Conservation (phyloP, 1,140 invertebrate species). For the Zaprionus davidi region DNA sequence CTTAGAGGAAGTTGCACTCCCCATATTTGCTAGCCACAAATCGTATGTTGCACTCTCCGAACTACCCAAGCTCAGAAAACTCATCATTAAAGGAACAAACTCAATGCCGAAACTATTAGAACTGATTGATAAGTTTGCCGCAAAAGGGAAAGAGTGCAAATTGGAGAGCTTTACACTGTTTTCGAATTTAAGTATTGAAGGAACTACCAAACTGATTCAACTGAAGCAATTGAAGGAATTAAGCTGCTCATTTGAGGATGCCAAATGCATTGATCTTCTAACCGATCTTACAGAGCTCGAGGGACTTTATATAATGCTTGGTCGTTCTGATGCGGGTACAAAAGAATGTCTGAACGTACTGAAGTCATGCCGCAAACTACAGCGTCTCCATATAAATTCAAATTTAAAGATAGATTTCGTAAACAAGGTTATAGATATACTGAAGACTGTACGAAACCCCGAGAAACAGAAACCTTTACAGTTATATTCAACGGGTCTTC, state of each 20-base stretch:
- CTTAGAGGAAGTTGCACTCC: background rate
- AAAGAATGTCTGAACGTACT: constrained; percentile 25
- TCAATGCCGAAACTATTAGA: background rate
- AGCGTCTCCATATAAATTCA: constrained; percentile 24
- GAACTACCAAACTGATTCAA: constrained; percentile 16
- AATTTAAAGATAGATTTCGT: constrained; percentile 25
- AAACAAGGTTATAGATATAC: background rate
- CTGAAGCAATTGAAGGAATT: constrained; percentile 12
- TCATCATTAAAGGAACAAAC: background rate
- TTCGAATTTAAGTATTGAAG: background rate
- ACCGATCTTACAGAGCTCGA: constrained; percentile 20
- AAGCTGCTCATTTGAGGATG: constrained; percentile 18
- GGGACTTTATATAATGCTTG: constrained; percentile 23
- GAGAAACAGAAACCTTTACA: constrained; percentile 24
- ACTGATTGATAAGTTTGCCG: constrained; percentile 15
- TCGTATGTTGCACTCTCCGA: background rate
- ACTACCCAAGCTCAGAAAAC: background rate
- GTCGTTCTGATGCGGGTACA: background rate
- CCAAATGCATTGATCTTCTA: constrained; percentile 25
- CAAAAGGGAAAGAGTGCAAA: background rate
- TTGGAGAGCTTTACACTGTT: constrained; percentile 6
- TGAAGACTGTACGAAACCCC: constrained; percentile 1
- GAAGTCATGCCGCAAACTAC: constrained; percentile 3
- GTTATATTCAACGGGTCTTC: constrained; percentile 20
- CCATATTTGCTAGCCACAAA: background rate